Base-by-base conservation (phyloP, 2,113 vertebrate genomes). In the Panthera uncia region DNA sequence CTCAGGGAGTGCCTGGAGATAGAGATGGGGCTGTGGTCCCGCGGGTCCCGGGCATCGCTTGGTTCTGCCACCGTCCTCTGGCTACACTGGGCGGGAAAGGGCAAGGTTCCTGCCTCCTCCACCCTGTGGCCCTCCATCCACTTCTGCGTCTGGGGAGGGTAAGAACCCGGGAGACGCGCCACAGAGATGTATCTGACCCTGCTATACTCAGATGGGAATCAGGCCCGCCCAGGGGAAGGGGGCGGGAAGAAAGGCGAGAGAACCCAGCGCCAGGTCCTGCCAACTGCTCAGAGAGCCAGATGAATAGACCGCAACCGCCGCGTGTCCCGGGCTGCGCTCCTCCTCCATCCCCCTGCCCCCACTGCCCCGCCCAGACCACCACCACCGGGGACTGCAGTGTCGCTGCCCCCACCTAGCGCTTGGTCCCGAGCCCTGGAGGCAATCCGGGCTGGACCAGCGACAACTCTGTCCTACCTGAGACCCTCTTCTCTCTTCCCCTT, bases 341-440 rank as follows among this genome's bases (percentile, higher is more conserved):
- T 90, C 45, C 74, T 76, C 3, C 0, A 61, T 66, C 9, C 7
- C 38, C 18, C 19, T 0, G 1, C 36, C 55, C 65, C 38, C 25
- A 71, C 27, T 52, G 33, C 85, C 33, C 36, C n/a, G 73, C 74
- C 41, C 9, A 0, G 1, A 23, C 18, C 85, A 41, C 81, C 25
- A 16, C 29, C 71, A 76, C 74, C 36, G 38, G 31, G 13, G 31
- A 31, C 69, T 63, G 63, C 41, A 57, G 48, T 13, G 14, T 18
- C 2, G 0, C 33, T 1, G 1, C 16, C 31, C 50, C 9, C 11
- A 65, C 41, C 3, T 0, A 21, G 7, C 0, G 0, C 25, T 85
- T 15, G 7, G 48, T 76, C 14, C 6, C 7, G 73, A 86, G 86
- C 23, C n/a, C 55, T 88, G 1, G 2, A n/a, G 36, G 36, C 71